Conservation (phyloP, 2,113 vertebrate genomes). For the Apteryx mantelli region DNA sequence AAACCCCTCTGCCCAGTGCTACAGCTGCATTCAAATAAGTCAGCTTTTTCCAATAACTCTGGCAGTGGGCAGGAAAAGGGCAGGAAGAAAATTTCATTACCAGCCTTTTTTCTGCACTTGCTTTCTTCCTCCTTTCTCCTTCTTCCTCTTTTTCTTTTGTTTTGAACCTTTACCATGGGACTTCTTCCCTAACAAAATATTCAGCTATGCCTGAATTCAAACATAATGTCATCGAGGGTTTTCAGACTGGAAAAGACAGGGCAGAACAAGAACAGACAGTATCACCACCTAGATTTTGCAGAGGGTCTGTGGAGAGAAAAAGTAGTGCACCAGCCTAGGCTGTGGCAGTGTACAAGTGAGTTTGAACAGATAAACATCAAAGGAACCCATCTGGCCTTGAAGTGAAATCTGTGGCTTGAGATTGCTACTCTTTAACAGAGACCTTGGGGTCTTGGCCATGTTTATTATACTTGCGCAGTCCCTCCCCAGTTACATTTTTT, state of each 20-base stretch:
- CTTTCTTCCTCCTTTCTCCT: neutral
- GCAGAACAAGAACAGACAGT: neutral
- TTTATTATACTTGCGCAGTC: conserved; percentile 8
- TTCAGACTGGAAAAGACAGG: neutral
- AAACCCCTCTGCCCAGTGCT: neutral
- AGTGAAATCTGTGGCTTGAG: conserved; percentile 44
- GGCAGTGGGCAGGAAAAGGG: neutral
- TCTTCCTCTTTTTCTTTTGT: no score
- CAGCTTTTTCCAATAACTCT: neutral
- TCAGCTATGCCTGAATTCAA: neutral
- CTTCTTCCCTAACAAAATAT: neutral
- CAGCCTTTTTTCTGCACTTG: neutral
- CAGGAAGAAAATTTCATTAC: neutral
- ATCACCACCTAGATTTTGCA: neutral
- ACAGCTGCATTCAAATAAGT: neutral
- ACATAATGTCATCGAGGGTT: neutral
- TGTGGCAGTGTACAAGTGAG: neutral
- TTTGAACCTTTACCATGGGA: neutral
- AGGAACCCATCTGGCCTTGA: conserved; percentile 49
- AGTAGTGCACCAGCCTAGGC: neutral
- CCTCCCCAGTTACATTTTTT: conserved; percentile 3
- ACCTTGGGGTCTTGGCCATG: conserved; percentile 50
- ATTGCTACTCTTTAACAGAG: conserved; percentile 37
- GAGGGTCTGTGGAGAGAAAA: neutral
- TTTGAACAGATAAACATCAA: conserved; percentile 61